Base-by-base conservation (phyloP, 2,797 vertebrate genomes). In the Tenualosa ilisha region DNA sequence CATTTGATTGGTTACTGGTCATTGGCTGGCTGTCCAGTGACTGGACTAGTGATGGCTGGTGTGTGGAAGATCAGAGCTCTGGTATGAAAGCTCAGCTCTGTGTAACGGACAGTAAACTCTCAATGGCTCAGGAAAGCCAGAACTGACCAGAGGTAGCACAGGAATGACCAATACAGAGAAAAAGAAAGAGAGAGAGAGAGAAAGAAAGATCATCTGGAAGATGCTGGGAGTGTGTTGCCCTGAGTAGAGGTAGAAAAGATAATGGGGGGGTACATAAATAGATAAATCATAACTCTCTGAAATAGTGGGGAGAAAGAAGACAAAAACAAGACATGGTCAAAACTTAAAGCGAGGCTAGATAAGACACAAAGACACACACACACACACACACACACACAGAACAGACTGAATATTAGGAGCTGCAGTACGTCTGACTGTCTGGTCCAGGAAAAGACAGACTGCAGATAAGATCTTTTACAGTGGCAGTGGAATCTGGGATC, bases 401-500 rank as follows among this genome's bases (percentile, higher is more conserved):
- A 12, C 51, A 53, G 15, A 15, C 54, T 20, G 5, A 54, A 17
- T 13, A 54, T 6, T 54, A 6, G 54, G 54, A 31, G 37, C 13
- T 40, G 68, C 15, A 51, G 50, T 51, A 9, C 37, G 20, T n/a
- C 68, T 15, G 31, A 20, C 15, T 0, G 65, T 40, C 65, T 72
- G 65, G 31, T 13, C 37, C 68, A 72, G 68, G 68, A 40, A 72
- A 40, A 72, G 68, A 40, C 68, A 72, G 68, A 72, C 68, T 15
- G 31, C 13, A 72, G 68, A 40, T 72, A 72, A 31, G 26, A 72
- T 72, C 68, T 72, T 0, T 0, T 20, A 72, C 26, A 40, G 68
- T 72, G 68, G 37, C 68, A 72, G 68, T 40, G 68, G 68, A 72
- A 72, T 72, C 68, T 72, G 31, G 15, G 26, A 40, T 15, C 68